A percentile compares a stretch with the other conserved stretches of the same genome.
These are phyloP conservation scores for Hyperoplus lanceolatus DNA, from an alignment of 2,797 vertebrate species.

Conservation along the genomic window DNA sequence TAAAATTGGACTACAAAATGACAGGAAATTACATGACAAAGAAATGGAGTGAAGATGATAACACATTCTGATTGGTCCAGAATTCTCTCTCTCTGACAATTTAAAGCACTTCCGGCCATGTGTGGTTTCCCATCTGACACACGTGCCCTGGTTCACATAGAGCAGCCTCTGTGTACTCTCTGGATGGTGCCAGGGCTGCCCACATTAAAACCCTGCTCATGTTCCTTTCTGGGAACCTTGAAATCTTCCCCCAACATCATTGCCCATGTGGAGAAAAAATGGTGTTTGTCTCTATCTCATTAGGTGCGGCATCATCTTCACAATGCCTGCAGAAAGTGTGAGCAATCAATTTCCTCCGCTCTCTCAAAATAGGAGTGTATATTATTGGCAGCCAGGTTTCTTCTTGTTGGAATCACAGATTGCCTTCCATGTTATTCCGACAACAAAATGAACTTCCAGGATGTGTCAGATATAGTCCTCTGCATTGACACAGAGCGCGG, in stretches of 20 bases:
- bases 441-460: constrained; percentile 42
- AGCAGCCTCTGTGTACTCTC: constrained; percentile 53
- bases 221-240: constrained; percentile 56
- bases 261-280: constrained; percentile 32
- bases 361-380: constrained; percentile 41
- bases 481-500: constrained; percentile 30
- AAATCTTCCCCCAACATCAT: constrained; percentile 39
- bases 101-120: constrained; percentile 16
- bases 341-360: constrained; percentile 42
- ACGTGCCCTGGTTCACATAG: constrained; percentile 35
- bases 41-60: background rate
- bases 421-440: constrained; percentile 46
- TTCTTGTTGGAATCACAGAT: constrained; percentile 32
- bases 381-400: constrained; percentile 42
- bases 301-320: constrained; percentile 33
- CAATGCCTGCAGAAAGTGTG: constrained; percentile 34
- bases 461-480: constrained; percentile 42
- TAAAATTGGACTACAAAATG: background rate
- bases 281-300: constrained; percentile 42
- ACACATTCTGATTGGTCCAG: background rate
- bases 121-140: constrained; percentile 30
- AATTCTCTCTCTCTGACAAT: constrained; percentile 5
- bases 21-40: background rate
- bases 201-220: constrained; percentile 64
- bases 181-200: constrained; percentile 43